phyloP scores from a whole-genome alignment of 1,140 invertebrate species.

The Bilobella aurantiaca region DNA sequence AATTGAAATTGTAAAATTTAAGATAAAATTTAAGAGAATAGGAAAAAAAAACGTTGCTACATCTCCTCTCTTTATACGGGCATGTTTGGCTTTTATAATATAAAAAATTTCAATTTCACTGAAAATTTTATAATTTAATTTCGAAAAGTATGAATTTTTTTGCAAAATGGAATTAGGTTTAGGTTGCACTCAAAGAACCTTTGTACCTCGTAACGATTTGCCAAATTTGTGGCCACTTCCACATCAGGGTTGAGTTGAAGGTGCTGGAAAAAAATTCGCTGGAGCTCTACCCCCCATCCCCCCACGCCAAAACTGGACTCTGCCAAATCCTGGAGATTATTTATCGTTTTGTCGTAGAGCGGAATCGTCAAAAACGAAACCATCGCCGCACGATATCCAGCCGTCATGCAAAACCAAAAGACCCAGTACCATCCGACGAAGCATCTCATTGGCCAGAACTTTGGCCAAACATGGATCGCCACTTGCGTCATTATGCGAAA shows the following conservation, averaged over 20 bases:
- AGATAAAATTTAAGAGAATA: too few relatives aligned
- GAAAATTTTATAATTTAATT: too few relatives aligned
- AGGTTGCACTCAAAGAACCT: too few relatives aligned
- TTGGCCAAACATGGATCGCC: conserved; percentile 29
- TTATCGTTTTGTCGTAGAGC: conserved; percentile 24
- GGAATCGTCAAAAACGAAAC: conserved; percentile 39
- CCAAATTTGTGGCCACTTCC: conserved; percentile 1
- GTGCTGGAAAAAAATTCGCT: conserved; percentile 20
- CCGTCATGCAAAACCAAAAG: conserved; percentile 64
- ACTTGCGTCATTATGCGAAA: conserved; percentile 31
- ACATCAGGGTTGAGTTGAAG: not conserved
- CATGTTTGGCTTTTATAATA: too few relatives aligned
- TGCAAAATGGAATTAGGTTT: too few relatives aligned
- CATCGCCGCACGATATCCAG: conserved; percentile 67
- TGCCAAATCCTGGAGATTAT: conserved; percentile 22
- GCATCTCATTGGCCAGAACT: conserved; percentile 57
- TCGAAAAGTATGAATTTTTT: too few relatives aligned
- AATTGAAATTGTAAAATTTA: too few relatives aligned
- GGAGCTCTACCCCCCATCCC: conserved; percentile 29
- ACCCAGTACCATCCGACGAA: conserved; percentile 76
- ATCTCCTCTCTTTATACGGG: too few relatives aligned
- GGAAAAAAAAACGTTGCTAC: too few relatives aligned
- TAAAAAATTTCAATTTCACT: too few relatives aligned
- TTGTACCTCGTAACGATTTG: conserved; percentile 22
- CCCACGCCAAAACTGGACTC: conserved; percentile 21